A percentile compares a stretch with the other conserved stretches of the same genome.
Conservation (phyloP, 2,113 vertebrate species). For the Sylvia atricapilla region DNA sequence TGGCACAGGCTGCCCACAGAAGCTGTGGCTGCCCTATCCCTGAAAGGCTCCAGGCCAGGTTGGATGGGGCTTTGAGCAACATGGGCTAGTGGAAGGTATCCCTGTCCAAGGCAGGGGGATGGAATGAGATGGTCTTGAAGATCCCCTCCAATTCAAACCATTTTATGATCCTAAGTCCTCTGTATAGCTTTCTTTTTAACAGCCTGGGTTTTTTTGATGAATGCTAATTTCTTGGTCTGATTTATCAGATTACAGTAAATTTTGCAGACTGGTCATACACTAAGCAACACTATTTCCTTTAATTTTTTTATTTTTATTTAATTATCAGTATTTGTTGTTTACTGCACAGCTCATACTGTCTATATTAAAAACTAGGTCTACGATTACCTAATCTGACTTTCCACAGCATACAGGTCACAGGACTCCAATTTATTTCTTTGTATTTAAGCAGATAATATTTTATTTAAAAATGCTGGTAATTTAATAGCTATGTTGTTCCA, state of each 20-base stretch:
- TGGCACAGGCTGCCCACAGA: not conserved
- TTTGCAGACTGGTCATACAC: not conserved
- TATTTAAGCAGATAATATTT: not conserved
- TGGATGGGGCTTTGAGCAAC: not conserved
- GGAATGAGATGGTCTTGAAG: not conserved
- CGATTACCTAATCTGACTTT: not conserved
- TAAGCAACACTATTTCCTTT: not conserved
- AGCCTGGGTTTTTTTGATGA: rapidly evolving
- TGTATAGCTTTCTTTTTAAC: not conserved
- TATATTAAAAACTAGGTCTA: not conserved
- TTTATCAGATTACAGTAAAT: not conserved
- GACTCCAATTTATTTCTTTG: not conserved
- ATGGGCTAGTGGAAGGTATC: rapidly evolving
- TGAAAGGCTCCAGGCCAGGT: not conserved
- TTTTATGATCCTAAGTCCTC: not conserved
- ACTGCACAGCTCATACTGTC: not conserved
- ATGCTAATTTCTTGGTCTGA: not conserved
- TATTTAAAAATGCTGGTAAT: not conserved
- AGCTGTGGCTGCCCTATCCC: not conserved
- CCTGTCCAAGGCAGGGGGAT: not conserved
- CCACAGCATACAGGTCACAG: not conserved
- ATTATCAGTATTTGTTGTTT: not conserved
- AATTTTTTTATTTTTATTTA: not conserved
- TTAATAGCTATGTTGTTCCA: not conserved
- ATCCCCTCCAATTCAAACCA: not conserved